These are phyloP conservation scores for Thymelicus acteon DNA, from an alignment of 2,888 invertebrate species.

Conservation along the genomic window DNA sequence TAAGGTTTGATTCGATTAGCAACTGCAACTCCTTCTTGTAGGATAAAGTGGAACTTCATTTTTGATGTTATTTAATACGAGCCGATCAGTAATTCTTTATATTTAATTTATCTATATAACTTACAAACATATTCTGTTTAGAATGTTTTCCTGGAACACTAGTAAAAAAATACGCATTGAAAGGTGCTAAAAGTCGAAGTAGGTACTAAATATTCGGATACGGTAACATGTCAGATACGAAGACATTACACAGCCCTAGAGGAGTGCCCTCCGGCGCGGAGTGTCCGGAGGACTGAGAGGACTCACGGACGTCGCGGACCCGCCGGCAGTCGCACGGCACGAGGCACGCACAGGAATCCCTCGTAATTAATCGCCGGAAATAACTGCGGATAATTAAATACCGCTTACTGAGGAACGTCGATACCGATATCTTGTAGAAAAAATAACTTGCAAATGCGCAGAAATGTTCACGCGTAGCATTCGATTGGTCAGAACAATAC, in stretches of 20 bases:
- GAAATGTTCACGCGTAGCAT: no score
- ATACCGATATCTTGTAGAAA: constrained; percentile 8
- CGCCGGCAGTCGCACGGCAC: background rate
- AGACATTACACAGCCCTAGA: background rate
- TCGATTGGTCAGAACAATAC: no score
- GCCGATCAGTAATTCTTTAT: no score
- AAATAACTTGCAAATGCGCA: background rate
- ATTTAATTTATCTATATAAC: no score
- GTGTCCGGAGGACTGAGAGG: constrained; percentile 1
- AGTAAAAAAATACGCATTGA: no score
- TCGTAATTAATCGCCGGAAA: constrained; percentile 35
- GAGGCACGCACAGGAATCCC: constrained; percentile 23
- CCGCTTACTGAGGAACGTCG: constrained; percentile 26
- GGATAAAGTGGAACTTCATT: no score
- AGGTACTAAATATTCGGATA: background rate
- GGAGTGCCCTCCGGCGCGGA: background rate
- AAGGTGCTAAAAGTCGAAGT: no score
- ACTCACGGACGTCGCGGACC: constrained; percentile 16
- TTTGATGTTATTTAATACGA: no score
- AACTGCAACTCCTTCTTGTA: no score
- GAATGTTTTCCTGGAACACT: no score
- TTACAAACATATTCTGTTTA: no score
- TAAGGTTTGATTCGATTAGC: no score
- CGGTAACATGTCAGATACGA: background rate
- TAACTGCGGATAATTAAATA: constrained; percentile 35